These are phyloP conservation scores for Cotesia vestalis DNA, from an alignment of 1,140 invertebrate genomes.

Conservation along the genomic window DNA sequence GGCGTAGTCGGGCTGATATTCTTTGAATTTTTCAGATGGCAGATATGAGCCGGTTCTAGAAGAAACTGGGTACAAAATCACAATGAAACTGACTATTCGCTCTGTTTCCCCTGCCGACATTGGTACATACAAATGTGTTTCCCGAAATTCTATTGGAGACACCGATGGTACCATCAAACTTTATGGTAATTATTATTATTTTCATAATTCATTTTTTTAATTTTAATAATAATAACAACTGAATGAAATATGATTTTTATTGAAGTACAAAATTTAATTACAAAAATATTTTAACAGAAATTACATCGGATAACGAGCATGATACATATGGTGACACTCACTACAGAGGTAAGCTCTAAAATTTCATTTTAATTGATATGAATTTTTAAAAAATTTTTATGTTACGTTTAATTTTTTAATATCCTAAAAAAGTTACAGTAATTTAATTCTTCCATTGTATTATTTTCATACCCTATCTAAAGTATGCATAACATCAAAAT, in stretches of 20 bases:
- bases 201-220: constrained; percentile 18
- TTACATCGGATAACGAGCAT: constrained; percentile 49
- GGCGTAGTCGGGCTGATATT: neutral
- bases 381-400: neutral
- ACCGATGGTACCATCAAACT: constrained; percentile 91
- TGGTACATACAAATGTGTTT: constrained; percentile 88
- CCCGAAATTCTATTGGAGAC: constrained; percentile 91
- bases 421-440: neutral
- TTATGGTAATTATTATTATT: constrained; percentile 78
- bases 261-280: neutral
- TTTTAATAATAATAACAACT: constrained; percentile 35
- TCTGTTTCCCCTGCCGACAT: constrained; percentile 78
- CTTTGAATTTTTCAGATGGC: constrained; percentile 66
- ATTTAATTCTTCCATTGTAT: too few relatives aligned
- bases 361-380: too few relatives aligned
- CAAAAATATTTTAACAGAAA: constrained; percentile 48
- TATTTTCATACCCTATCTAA: too few relatives aligned
- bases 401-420: neutral
- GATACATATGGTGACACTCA: constrained; percentile 47
- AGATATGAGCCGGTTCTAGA: constrained; percentile 76
- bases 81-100: constrained; percentile 85
- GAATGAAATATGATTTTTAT: too few relatives aligned
- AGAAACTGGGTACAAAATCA: constrained; percentile 83
- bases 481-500: too few relatives aligned
- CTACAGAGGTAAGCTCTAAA: constrained; percentile 54